A percentile compares a stretch with the other conserved stretches of the same genome.
phyloP scores from a whole-genome alignment of 2,113 vertebrate genomes.

The Acrocephalus arundinaceus region DNA sequence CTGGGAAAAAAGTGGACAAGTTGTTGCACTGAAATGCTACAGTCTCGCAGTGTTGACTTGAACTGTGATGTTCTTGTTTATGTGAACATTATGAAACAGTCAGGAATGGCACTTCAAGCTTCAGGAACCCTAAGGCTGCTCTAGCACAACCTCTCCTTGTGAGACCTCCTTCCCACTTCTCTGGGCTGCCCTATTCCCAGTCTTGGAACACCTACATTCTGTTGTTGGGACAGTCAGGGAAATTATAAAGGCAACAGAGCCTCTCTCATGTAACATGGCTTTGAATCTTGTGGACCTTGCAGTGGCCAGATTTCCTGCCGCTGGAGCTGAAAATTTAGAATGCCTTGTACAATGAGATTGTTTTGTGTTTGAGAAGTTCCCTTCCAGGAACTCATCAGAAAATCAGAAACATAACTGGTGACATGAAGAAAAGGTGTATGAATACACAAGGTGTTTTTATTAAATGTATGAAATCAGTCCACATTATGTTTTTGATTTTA shows the following conservation, averaged over 20 bases:
- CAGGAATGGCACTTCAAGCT: neutral
- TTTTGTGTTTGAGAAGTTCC: neutral
- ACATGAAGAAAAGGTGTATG: neutral
- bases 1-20: neutral
- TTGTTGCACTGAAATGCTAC: neutral
- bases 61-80: neutral
- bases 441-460: neutral
- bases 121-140: neutral
- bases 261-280: neutral
- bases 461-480: neutral
- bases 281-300: neutral
- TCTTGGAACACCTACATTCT: neutral
- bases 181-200: neutral
- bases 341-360: neutral
- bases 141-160: neutral
- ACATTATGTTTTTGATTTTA: neutral
- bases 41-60: neutral
- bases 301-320: neutral
- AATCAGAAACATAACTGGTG: neutral
- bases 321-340: neutral
- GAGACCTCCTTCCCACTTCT: neutral
- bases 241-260: rapidly evolving
- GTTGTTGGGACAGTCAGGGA: neutral
- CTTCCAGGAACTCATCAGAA: neutral
- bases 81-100: neutral